Evolutionary conservation across 2,888 invertebrate genomes (phyloP), one percentile per base, ranked within the genome.

Genomic region (Brenthis ino): DNA sequence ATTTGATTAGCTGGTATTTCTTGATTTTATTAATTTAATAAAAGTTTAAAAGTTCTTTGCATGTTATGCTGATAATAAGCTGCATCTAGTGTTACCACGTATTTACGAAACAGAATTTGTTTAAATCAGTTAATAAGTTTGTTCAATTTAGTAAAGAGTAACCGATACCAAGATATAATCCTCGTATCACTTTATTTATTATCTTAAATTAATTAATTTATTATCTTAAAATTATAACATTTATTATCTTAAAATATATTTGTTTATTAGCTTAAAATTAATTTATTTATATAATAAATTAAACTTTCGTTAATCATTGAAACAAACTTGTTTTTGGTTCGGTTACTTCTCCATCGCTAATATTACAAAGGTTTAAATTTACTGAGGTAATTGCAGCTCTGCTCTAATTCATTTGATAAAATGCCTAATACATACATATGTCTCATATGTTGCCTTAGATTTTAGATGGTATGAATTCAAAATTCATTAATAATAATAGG

Each of bases 41-140:
- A 51, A 24, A n/a, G 3, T 53, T 53, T n/a, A n/a, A n/a, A 6
- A 8, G 16, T 33, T 53, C 4, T n/a, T 53, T 66, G 66, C 60
- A 66, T 60, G 58, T 14, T 48, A 13, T 24, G 50, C 37, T 56
- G 53, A 68, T 64, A 70, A 63, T 50, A 54, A 70, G 71, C 51
- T 33, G 65, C 56, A 61, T 65, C 33, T 57, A 43, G 48, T 20
- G 3, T 13, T 16, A 54, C 48, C 53, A 53, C n/a, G 53, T 20
- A 1, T 37, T 16, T 43, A 37, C 53, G 28, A 60, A 50, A 14
- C 28, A 53, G 14, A 8, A 20, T 3, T 63, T 37, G 0, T 53
- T 63, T 51, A 37, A 20, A n/a, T 37, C 2, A 20, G 33, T 53
- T 6, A 20, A 12, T 37, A 3, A 20, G 16, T 53, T 12, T 33